phyloP scores from a whole-genome alignment of 2,888 invertebrate genomes.

The Bombyx huttoni region DNA sequence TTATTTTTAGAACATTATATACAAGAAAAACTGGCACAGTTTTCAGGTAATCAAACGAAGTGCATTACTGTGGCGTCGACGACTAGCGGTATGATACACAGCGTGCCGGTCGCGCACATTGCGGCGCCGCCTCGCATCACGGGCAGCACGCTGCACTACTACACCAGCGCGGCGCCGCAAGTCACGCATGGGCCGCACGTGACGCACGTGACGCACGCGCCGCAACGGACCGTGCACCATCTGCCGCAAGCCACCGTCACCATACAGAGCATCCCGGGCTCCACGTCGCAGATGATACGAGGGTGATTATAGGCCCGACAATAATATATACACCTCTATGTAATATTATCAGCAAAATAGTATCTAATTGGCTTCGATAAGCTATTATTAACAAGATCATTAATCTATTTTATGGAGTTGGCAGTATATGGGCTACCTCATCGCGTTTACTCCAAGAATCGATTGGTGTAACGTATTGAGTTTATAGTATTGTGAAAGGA shows the following conservation, averaged over 20 bases:
- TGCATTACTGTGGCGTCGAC: conserved; percentile 65
- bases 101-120: conserved; percentile 57
- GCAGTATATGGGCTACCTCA: too few species aligned
- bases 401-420: too few species aligned
- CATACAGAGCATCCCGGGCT: conserved; percentile 53
- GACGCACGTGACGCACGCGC: neutral
- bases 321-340: too few species aligned
- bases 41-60: conserved; percentile 44
- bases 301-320: conserved; percentile 23
- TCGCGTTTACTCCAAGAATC: too few species aligned
- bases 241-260: conserved; percentile 54
- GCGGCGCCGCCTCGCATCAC: conserved; percentile 45
- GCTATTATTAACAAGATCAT: too few species aligned
- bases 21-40: conserved; percentile 20
- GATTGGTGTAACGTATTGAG: too few species aligned
- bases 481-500: too few species aligned
- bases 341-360: too few species aligned
- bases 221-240: conserved; percentile 38
- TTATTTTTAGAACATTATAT: neutral
- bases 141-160: conserved; percentile 50
- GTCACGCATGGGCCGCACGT: conserved; percentile 40
- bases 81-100: conserved; percentile 58
- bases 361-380: too few species aligned
- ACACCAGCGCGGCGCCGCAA: conserved; percentile 29
- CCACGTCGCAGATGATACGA: conserved; percentile 51